Percentiles rank a stretch among this genome's conserved stretches.
Evolutionary conservation across 1,140 invertebrate species (phyloP).

Genomic region (Lasioglossum albipes): DNA sequence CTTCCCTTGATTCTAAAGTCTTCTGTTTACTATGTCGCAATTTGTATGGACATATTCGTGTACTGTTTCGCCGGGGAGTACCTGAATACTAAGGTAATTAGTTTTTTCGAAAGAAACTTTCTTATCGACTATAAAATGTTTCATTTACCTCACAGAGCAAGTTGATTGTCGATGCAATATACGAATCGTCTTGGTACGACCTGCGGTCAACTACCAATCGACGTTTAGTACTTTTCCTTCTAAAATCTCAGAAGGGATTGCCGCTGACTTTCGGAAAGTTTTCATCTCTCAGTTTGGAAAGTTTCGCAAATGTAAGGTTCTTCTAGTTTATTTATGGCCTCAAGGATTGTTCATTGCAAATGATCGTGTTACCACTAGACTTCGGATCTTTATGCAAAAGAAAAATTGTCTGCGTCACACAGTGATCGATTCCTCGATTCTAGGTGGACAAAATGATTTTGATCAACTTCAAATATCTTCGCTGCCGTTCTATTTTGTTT

Average conservation of each 20-base stretch:
- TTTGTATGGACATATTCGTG: constrained; percentile 19
- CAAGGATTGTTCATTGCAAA: no score
- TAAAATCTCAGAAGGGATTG: constrained; percentile 54
- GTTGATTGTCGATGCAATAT: constrained; percentile 39
- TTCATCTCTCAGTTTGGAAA: constrained; percentile 44
- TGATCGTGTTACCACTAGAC: no score
- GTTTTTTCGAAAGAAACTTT: not conserved
- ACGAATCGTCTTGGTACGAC: constrained; percentile 47
- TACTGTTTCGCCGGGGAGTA: constrained; percentile 49
- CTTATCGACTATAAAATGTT: not conserved
- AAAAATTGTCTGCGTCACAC: no score
- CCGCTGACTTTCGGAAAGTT: constrained; percentile 51
- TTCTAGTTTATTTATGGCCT: not conserved
- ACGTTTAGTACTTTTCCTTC: constrained; percentile 43
- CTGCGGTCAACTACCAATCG: constrained; percentile 27
- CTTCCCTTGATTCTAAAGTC: not conserved
- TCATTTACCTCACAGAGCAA: not conserved
- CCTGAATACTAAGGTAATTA: constrained; percentile 39
- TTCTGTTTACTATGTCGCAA: not conserved
- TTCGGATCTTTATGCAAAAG: no score
- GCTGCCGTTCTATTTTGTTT: no score
- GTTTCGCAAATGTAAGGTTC: constrained; percentile 45
- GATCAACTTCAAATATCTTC: no score
- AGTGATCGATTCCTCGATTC: no score
- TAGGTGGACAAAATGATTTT: no score